Conservation (phyloP, 2,888 invertebrate species). For the Himalopsyche anomala region DNA sequence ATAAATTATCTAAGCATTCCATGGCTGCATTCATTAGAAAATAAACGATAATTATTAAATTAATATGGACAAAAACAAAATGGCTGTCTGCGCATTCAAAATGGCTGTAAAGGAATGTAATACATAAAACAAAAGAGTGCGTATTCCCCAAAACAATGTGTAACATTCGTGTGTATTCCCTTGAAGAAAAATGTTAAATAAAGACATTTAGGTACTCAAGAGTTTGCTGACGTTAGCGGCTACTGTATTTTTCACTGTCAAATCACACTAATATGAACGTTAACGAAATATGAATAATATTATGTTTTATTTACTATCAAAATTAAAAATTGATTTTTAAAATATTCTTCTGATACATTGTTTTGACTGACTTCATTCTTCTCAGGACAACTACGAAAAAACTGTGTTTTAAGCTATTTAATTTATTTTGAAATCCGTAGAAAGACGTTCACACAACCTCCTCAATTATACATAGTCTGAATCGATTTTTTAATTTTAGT, state of each 20-base stretch:
- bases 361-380: no score
- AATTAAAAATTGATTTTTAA: no score
- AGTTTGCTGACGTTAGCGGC: not conserved
- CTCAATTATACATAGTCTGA: no score
- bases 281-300: no score
- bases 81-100: constrained; percentile 44
- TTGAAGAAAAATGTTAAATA: constrained; percentile 28
- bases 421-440: no score
- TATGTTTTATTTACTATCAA: no score
- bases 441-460: no score
- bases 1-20: constrained; percentile 29
- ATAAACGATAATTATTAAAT: constrained; percentile 31
- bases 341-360: no score
- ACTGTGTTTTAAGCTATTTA: no score
- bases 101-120: constrained; percentile 42
- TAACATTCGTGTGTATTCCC: constrained; percentile 17
- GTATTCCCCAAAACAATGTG: constrained; percentile 12
- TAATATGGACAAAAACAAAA: constrained; percentile 35
- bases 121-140: constrained; percentile 9
- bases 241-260: not conserved
- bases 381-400: no score
- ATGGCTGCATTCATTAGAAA: constrained; percentile 38
- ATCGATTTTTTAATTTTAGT: no score
- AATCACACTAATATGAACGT: not conserved
- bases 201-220: constrained; percentile 10